These are phyloP conservation scores for Phylloscopus collybita DNA, from an alignment of 2,797 vertebrate genomes.

Conservation along the genomic window DNA sequence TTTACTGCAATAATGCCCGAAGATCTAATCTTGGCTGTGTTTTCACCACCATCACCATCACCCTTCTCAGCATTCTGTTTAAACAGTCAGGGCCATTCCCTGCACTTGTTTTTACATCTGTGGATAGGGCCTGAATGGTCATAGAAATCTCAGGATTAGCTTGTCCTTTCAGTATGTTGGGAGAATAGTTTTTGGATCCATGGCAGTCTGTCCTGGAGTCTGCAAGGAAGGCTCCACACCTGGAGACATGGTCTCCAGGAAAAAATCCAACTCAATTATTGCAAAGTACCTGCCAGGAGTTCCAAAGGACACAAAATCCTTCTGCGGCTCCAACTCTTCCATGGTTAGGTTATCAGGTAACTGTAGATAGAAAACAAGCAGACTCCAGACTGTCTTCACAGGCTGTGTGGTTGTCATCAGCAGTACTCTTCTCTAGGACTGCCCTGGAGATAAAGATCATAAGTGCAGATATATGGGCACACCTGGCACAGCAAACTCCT, in stretches of 20 bases:
- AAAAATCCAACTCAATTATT: not conserved
- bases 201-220: not conserved
- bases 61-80: not conserved
- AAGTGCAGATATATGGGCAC: not conserved
- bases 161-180: not conserved
- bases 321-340: not conserved
- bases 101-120: rapidly evolving
- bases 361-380: not conserved
- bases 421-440: not conserved
- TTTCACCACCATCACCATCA: not conserved
- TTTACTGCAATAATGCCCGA: not conserved
- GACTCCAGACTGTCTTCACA: not conserved
- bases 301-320: not conserved
- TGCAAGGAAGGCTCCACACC: not conserved
- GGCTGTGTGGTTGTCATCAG: not conserved
- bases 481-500: not conserved
- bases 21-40: not conserved
- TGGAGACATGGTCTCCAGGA: not conserved
- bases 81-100: not conserved
- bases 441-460: not conserved
- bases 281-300: not conserved
- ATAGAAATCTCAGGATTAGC: not conserved
- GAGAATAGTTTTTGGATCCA: not conserved
- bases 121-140: not conserved
- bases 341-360: not conserved